phyloP scores from a whole-genome alignment of 2,888 invertebrate species.

The Gymnoscelis rufifasciata region DNA sequence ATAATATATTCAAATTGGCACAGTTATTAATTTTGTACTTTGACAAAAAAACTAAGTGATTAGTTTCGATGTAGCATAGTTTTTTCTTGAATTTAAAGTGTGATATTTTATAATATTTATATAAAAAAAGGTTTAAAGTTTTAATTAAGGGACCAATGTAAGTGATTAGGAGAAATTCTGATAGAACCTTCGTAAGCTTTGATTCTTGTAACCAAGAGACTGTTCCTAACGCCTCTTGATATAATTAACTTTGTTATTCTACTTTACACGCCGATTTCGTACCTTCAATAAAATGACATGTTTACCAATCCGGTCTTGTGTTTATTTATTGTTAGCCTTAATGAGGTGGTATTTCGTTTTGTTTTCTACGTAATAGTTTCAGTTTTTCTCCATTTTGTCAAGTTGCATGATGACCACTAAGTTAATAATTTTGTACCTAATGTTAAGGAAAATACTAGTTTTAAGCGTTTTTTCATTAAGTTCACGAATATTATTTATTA shows the following conservation, averaged over 20 bases:
- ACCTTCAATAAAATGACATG: slow-evolving; percentile 60
- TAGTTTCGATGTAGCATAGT: slow-evolving; percentile 73
- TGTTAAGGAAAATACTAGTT: slow-evolving; percentile 63
- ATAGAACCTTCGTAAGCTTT: slow-evolving; percentile 60
- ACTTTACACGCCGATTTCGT: slow-evolving; percentile 60
- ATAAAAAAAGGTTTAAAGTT: slow-evolving; percentile 74
- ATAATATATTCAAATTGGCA: slow-evolving; percentile 74
- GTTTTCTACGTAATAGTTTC: slow-evolving; percentile 51
- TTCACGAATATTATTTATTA: slow-evolving; percentile 78
- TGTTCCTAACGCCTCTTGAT: slow-evolving; percentile 58
- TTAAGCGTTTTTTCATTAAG: slow-evolving; percentile 72
- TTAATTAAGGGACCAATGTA: slow-evolving; percentile 79
- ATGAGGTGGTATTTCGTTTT: slow-evolving; percentile 61
- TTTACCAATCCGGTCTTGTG: slow-evolving; percentile 60
- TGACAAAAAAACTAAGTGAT: slow-evolving; percentile 74
- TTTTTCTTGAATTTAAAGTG: slow-evolving; percentile 76
- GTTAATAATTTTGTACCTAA: slow-evolving; percentile 78
- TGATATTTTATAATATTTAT: slow-evolving; percentile 79
- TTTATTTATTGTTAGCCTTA: slow-evolving; percentile 53
- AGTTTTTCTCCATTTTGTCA: slow-evolving; percentile 65
- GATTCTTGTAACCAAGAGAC: slow-evolving; percentile 58
- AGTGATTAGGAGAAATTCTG: slow-evolving; percentile 76
- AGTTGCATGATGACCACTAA: slow-evolving; percentile 70
- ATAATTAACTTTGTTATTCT: slow-evolving; percentile 47
- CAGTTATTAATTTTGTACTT: slow-evolving; percentile 76